Evolutionary conservation across 2,797 vertebrate species (phyloP).

Genomic region (Lithobates pipiens): DNA sequence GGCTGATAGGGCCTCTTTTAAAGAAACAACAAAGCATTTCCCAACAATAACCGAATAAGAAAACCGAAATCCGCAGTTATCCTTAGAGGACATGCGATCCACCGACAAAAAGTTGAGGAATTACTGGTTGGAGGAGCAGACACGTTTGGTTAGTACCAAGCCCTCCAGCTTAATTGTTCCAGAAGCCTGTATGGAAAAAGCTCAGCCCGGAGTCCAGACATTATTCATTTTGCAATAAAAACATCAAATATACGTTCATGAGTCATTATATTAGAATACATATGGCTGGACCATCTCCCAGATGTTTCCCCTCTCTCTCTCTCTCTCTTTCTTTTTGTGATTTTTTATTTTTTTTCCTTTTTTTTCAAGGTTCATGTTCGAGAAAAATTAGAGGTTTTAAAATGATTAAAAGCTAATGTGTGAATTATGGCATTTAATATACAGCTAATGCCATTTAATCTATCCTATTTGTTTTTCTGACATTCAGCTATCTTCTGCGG

Average conservation of each 20-base stretch:
- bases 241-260: conserved; percentile 64
- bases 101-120: conserved; percentile 14
- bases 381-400: conserved; percentile 59
- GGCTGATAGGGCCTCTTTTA: background rate
- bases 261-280: conserved; percentile 65
- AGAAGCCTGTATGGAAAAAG: conserved; percentile 70
- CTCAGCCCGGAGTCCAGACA: conserved; percentile 65
- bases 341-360: conserved; percentile 46
- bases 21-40: conserved; percentile 52
- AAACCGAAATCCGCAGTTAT: conserved; percentile 37
- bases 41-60: conserved; percentile 27
- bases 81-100: conserved; percentile 48
- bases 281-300: conserved; percentile 67
- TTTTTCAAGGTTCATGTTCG: conserved; percentile 62
- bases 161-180: conserved; percentile 70
- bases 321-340: background rate
- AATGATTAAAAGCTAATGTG: conserved; percentile 50
- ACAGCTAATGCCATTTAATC: conserved; percentile 49
- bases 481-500: conserved; percentile 40
- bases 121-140: conserved; percentile 25
- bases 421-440: conserved; percentile 64
- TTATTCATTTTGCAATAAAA: conserved; percentile 76
- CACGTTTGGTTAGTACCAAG: conserved; percentile 52
- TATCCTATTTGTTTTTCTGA: conserved; percentile 51
- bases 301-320: conserved; percentile 72